phyloP scores from a whole-genome alignment of 2,113 vertebrate genomes.

The Pygathrix nemaeus region DNA sequence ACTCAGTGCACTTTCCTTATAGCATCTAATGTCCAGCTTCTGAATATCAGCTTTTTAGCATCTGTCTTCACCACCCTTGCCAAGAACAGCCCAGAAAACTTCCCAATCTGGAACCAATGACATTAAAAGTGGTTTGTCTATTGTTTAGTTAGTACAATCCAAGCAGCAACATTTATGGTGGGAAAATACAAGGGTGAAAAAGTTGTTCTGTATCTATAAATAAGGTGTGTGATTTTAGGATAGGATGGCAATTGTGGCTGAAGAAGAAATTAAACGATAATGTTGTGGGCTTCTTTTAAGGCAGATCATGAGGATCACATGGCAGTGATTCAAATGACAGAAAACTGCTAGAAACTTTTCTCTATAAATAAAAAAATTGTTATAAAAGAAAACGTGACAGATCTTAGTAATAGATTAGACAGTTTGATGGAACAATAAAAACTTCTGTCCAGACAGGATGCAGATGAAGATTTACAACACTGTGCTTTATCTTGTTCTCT shows the following conservation, averaged over 20 bases:
- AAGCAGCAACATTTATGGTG: neutral
- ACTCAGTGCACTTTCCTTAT: neutral
- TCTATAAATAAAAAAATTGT: neutral
- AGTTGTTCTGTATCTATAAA: neutral
- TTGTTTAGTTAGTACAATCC: neutral
- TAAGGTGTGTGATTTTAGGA: neutral
- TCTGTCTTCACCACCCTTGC: neutral
- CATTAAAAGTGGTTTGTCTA: neutral
- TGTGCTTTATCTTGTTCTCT: neutral
- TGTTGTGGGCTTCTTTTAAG: neutral
- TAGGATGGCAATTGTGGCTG: neutral
- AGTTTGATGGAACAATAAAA: neutral
- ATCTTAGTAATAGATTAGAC: neutral
- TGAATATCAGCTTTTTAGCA: neutral
- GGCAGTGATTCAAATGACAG: neutral
- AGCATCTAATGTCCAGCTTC: neutral
- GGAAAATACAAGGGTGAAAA: neutral
- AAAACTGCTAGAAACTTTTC: neutral
- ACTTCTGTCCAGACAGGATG: neutral
- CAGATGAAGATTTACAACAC: neutral
- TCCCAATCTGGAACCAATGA: neutral
- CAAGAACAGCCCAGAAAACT: neutral
- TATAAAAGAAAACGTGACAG: neutral
- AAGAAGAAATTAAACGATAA: constrained; percentile 1
- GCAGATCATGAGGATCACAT: neutral